These are phyloP conservation scores for Calycopis cecrops DNA, from an alignment of 1,140 invertebrate species.

Conservation along the genomic window DNA sequence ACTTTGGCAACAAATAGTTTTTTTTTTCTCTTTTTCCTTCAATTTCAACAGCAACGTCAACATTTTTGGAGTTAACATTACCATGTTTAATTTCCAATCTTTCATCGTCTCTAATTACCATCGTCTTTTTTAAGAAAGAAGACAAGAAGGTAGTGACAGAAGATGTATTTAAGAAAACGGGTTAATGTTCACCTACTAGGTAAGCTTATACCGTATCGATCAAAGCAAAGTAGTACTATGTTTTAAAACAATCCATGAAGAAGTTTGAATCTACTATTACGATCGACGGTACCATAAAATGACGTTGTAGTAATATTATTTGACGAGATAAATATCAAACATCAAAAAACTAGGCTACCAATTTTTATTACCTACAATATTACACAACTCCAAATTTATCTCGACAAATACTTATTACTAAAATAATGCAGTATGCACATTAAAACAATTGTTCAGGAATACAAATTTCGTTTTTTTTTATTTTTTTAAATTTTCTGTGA, in stretches of 20 bases:
- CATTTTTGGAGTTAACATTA: constrained; percentile 59
- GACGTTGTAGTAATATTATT: constrained; percentile 12
- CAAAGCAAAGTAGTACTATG: neutral
- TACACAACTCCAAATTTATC: constrained; percentile 34
- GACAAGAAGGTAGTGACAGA: constrained; percentile 56
- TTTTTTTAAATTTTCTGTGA: constrained; percentile 54
- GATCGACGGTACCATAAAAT: neutral
- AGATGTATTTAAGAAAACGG: constrained; percentile 32
- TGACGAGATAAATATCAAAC: constrained; percentile 32
- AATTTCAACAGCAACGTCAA: constrained; percentile 65
- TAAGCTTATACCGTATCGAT: neutral
- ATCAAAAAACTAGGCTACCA: constrained; percentile 52
- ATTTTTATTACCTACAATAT: constrained; percentile 34
- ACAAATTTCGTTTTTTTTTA: constrained; percentile 44
- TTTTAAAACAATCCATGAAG: neutral
- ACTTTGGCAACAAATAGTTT: constrained; percentile 74
- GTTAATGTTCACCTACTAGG: constrained; percentile 1
- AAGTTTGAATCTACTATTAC: neutral
- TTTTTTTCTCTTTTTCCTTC: constrained; percentile 52
- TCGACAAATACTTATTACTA: constrained; percentile 33
- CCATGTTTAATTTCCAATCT: constrained; percentile 40
- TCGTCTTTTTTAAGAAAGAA: constrained; percentile 60
- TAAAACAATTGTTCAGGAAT: constrained; percentile 55
- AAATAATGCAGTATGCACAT: constrained; percentile 42
- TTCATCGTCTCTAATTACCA: constrained; percentile 46